phyloP scores from a whole-genome alignment of 2,888 invertebrate species.

The Torymus aiolomorphi region DNA sequence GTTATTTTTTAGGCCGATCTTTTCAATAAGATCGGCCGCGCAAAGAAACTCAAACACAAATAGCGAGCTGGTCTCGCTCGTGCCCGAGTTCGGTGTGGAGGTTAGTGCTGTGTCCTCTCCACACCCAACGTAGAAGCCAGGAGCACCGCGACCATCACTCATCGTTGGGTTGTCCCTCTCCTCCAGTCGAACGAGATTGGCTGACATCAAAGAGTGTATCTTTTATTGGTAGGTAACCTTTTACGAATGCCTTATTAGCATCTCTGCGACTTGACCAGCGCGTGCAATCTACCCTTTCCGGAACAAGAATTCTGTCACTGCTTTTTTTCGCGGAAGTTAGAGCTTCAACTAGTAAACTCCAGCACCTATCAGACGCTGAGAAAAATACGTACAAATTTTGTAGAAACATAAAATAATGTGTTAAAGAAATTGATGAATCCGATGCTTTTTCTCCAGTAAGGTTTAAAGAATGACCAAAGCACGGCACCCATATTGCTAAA shows the following conservation, averaged over 20 bases:
- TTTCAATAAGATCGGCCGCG: too few species aligned
- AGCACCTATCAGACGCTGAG: too few species aligned
- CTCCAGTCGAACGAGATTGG: too few species aligned
- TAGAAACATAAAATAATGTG: slow-evolving; percentile 39
- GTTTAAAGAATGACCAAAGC: slow-evolving; percentile 53
- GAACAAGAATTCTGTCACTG: slow-evolving; percentile 24
- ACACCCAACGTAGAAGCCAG: too few species aligned
- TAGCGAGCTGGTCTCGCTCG: too few species aligned
- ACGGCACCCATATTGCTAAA: slow-evolving; percentile 52
- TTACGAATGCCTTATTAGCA: slow-evolving; percentile 27
- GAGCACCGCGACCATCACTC: too few species aligned
- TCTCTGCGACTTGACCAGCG: slow-evolving; percentile 42
- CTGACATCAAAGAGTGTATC: not conserved
- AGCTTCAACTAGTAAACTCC: not conserved
- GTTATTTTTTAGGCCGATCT: too few species aligned
- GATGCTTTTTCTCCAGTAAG: slow-evolving; percentile 25
- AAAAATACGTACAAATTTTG: slow-evolving; percentile 37
- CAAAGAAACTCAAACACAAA: too few species aligned
- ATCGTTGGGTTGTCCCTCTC: too few species aligned
- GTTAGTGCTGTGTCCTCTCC: too few species aligned
- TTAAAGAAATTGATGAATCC: slow-evolving; percentile 1
- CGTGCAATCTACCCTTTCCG: slow-evolving; percentile 29
- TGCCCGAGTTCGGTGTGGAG: too few species aligned
- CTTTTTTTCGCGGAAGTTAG: not conserved
- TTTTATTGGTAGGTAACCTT: slow-evolving; percentile 19